Evolutionary conservation across 2,888 invertebrate genomes (phyloP).

Genomic region (Drosophila parthenogenetica): DNA sequence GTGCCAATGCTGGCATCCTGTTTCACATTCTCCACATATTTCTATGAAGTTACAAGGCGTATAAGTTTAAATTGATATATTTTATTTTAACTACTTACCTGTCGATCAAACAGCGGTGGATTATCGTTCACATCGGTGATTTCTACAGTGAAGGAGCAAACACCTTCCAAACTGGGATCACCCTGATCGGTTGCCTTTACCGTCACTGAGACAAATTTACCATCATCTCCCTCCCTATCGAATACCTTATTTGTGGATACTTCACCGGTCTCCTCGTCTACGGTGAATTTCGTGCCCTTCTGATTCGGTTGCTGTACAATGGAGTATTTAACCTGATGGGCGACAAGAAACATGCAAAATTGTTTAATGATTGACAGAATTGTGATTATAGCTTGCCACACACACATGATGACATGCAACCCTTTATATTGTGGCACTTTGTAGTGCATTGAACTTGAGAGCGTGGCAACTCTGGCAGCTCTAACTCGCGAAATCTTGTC

Average conservation of each 20-base stretch:
- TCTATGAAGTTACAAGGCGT: slow-evolving; percentile 86
- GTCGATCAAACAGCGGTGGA: slow-evolving; percentile 96
- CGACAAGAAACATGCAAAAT: slow-evolving; percentile 47
- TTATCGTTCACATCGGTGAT: slow-evolving; percentile 99
- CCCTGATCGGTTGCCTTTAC: slow-evolving; percentile 99
- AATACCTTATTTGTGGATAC: slow-evolving; percentile 98
- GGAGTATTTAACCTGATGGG: slow-evolving; percentile 92
- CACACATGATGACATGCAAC: slow-evolving; percentile 40
- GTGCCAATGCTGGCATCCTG: slow-evolving; percentile 98
- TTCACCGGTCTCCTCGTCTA: slow-evolving; percentile 97
- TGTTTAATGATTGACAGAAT: slow-evolving; percentile 61
- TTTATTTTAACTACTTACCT: slow-evolving; percentile 87
- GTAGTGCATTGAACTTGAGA: slow-evolving; percentile 65
- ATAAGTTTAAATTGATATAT: not conserved
- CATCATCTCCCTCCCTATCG: slow-evolving; percentile 98
- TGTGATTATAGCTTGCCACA: slow-evolving; percentile 46
- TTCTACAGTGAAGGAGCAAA: slow-evolving; percentile 99
- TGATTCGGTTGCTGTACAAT: slow-evolving; percentile 98
- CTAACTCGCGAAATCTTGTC: slow-evolving; percentile 48
- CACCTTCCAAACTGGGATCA: slow-evolving; percentile 98
- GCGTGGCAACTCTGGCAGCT: slow-evolving; percentile 29
- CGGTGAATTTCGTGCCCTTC: slow-evolving; percentile 97
- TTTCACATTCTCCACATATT: slow-evolving; percentile 98
- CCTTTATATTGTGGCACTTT: slow-evolving; percentile 18
- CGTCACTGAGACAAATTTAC: slow-evolving; percentile 97